Evolutionary conservation across 2,797 vertebrate genomes (phyloP).

Genomic region (Euphonia xanthogaster): DNA sequence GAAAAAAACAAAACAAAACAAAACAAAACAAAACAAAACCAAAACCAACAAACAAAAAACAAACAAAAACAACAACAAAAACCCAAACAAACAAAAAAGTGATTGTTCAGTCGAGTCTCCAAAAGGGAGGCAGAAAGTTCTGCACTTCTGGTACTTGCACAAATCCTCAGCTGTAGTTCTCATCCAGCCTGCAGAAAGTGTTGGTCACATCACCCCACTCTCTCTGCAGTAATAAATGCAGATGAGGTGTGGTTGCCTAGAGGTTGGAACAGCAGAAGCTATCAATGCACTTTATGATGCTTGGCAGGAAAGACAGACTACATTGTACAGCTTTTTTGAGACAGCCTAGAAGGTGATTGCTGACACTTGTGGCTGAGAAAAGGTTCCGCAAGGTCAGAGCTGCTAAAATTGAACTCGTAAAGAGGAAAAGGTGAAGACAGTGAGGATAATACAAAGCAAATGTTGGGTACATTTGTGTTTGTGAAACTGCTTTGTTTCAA

Average conservation of each 20-base stretch:
- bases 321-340: neutral
- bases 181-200: neutral
- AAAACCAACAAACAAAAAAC: too few relatives aligned
- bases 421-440: neutral
- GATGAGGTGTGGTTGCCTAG: neutral
- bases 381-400: neutral
- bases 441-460: slow-evolving; percentile 1
- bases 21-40: neutral
- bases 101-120: neutral
- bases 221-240: neutral
- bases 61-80: neutral
- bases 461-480: neutral
- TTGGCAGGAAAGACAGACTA: neutral
- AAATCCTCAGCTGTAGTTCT: neutral
- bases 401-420: neutral
- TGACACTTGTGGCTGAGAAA: neutral
- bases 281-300: neutral
- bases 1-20: neutral
- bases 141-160: neutral
- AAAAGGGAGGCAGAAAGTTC: neutral
- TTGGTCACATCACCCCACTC: neutral
- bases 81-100: too few relatives aligned
- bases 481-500: neutral
- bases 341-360: neutral
- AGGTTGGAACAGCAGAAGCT: slow-evolving; percentile 11